Percentiles rank a stretch among this genome's conserved stretches.
phyloP scores from a whole-genome alignment of 2,888 invertebrate genomes.

The Molorchus minor region DNA sequence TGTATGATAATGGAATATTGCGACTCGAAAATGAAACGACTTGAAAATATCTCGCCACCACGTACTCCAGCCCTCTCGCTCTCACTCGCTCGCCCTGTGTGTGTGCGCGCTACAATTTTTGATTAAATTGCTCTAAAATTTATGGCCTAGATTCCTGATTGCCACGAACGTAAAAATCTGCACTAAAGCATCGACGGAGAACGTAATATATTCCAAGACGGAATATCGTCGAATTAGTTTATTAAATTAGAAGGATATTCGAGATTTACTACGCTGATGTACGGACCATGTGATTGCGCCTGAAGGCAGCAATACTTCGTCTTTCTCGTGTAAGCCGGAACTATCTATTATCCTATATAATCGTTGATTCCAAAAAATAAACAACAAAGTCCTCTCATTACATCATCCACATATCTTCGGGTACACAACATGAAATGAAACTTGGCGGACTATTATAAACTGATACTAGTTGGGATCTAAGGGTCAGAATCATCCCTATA shows the following conservation, averaged over 20 bases:
- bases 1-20: constrained; percentile 59
- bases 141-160: constrained; percentile 52
- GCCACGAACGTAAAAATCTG: constrained; percentile 41
- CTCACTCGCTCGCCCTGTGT: no score
- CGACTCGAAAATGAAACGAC: constrained; percentile 52
- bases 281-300: background rate
- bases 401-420: no score
- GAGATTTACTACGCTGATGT: constrained; percentile 32
- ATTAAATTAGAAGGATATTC: constrained; percentile 36
- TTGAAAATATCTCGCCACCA: constrained; percentile 53
- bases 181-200: constrained; percentile 32
- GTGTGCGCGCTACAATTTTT: constrained; percentile 53
- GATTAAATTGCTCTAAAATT: constrained; percentile 59
- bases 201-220: constrained; percentile 35
- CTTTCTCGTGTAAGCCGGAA: background rate
- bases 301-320: constrained; percentile 2
- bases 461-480: no score
- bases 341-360: no score
- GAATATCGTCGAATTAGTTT: constrained; percentile 40
- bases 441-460: no score
- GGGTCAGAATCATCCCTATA: no score
- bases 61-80: constrained; percentile 17
- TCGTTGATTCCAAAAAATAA: no score
- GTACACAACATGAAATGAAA: no score
- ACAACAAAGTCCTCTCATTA: no score